Evolutionary conservation across 2,797 vertebrate species (phyloP).

Genomic region (Lates japonicus): DNA sequence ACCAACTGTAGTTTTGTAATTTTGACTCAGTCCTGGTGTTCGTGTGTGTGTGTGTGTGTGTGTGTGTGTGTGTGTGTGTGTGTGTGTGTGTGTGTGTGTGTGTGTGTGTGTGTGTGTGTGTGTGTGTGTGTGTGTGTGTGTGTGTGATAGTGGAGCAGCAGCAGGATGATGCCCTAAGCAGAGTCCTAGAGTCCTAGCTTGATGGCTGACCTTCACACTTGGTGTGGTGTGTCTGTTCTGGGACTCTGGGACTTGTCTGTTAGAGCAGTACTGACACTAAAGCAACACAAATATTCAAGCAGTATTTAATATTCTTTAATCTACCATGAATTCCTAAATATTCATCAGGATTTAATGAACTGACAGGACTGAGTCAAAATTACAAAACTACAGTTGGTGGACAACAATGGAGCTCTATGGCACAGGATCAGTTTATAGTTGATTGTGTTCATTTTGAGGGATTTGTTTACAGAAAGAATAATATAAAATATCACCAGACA

Average conservation of each 20-base stretch:
- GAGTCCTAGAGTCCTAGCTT: constrained; percentile 22
- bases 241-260: constrained; percentile 16
- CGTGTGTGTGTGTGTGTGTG: too few species aligned
- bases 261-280: constrained; percentile 14
- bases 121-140: too few species aligned
- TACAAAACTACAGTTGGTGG: not conserved
- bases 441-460: not conserved
- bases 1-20: not conserved
- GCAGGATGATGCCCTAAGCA: constrained; percentile 30
- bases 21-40: not conserved
- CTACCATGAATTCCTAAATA: constrained; percentile 23
- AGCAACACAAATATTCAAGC: constrained; percentile 23
- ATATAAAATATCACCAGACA: not conserved
- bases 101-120: too few species aligned
- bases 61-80: not conserved
- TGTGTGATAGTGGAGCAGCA: not conserved
- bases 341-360: constrained; percentile 27
- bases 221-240: constrained; percentile 28
- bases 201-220: constrained; percentile 36
- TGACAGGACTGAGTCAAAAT: not conserved
- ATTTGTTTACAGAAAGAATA: not conserved
- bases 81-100: too few species aligned
- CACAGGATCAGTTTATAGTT: not conserved
- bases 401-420: not conserved
- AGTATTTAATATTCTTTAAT: constrained; percentile 11